Base-by-base conservation (phyloP, 2,888 invertebrate species). In the Sceliomorpha sp. region DNA sequence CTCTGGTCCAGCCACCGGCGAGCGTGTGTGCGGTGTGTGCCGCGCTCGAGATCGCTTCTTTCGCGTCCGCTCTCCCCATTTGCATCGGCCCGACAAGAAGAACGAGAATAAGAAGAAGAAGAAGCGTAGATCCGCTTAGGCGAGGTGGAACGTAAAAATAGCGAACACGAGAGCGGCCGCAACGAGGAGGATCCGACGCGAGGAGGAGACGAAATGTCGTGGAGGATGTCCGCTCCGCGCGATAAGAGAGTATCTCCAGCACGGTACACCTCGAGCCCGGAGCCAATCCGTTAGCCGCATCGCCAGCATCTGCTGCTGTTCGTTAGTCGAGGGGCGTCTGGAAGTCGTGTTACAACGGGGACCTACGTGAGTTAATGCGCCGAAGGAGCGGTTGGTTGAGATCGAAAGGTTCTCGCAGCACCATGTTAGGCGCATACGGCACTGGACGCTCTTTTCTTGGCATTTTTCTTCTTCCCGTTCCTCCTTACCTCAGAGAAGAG, bases 341-440 rank as follows among this genome's bases (percentile, higher is more conserved):
- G 63, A 60, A 69, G 69, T 69, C 69, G 69, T 69, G 69, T 69
- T 63, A 34, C 50, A 47, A 58, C 63, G 59, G 36, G 42, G 42
- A 53, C 58, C 58, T 58, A 63, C 69, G 69, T 59, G 69, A 69
- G 63, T 69, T 69, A 59, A 63, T 69, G 69, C 59, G 8, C 58
- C 51, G 31, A 63, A 47, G 45, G 50, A 56, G 56, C 60, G 56
- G 69, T 63, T 69, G 60, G 58, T 58, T 62, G 48, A 63, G 69
- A 64, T 69, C 63, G 40, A 58, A 63, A 63, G 53, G n/a, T n/a
- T n/a, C n/a, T n/a, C 51, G 26, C 53, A 42, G 55, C 40, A 70
- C 69, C 69, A 69, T 69, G 62, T 69, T 69, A 62, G 62, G 69
- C 37, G 62, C 51, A 44, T 55, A 62, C 68, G 62, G 39, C 63